phyloP scores from a whole-genome alignment of 2,797 vertebrate genomes.

The Lutjanus campechanus region DNA sequence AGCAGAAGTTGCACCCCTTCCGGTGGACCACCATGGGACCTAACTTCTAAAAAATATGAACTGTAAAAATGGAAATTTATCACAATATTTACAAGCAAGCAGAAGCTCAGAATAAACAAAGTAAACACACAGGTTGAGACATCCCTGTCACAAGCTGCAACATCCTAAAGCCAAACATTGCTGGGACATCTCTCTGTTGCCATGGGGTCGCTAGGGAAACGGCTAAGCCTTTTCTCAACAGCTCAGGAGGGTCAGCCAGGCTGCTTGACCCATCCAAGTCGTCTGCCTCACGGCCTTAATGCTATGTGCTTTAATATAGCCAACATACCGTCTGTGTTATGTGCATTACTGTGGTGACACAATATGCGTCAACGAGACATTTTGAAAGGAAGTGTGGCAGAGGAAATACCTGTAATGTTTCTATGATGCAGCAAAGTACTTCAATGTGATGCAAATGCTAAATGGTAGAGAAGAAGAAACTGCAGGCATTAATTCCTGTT shows the following conservation, averaged over 20 bases:
- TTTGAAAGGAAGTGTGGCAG: slow-evolving; percentile 55
- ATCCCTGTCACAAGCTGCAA: slow-evolving; percentile 60
- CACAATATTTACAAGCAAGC: slow-evolving; percentile 36
- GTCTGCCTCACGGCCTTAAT: slow-evolving; percentile 66
- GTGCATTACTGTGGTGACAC: slow-evolving; percentile 70
- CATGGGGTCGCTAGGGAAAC: slow-evolving; percentile 81
- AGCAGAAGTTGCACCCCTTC: too few species aligned
- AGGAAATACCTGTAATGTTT: slow-evolving; percentile 61
- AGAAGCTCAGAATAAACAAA: slow-evolving; percentile 30
- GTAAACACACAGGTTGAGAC: slow-evolving; percentile 51
- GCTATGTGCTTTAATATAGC: slow-evolving; percentile 75
- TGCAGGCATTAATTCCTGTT: slow-evolving; percentile 54
- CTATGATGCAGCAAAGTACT: slow-evolving; percentile 46
- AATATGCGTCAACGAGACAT: slow-evolving; percentile 53
- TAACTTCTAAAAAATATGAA: too few species aligned
- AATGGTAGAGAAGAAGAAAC: slow-evolving; percentile 46
- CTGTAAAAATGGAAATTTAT: not conserved
- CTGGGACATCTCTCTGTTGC: slow-evolving; percentile 82
- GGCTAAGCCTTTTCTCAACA: slow-evolving; percentile 67
- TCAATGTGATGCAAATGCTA: slow-evolving; percentile 64
- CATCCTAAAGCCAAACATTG: slow-evolving; percentile 83
- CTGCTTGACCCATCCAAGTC: slow-evolving; percentile 74
- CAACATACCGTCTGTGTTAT: slow-evolving; percentile 69
- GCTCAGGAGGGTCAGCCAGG: slow-evolving; percentile 73
- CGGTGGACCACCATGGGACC: too few species aligned